Evolutionary conservation across 2,888 invertebrate species (phyloP).

Genomic region (Crematogaster levior): DNA sequence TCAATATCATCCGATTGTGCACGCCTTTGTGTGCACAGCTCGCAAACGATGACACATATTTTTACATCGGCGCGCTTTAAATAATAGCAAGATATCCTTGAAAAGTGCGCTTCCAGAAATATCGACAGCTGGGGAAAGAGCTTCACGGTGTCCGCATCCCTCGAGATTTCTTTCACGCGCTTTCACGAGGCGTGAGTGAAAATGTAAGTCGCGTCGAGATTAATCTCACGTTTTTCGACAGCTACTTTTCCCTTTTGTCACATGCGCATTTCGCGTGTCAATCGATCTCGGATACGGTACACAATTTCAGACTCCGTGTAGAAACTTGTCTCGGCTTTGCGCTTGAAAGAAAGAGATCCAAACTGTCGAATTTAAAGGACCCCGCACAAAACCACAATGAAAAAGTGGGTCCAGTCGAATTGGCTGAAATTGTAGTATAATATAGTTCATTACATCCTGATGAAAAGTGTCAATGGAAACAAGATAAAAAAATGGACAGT

Average conservation of each 20-base stretch:
- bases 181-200: neutral
- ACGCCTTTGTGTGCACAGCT: slow-evolving; percentile 35
- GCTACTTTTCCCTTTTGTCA: neutral
- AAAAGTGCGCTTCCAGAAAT: slow-evolving; percentile 47
- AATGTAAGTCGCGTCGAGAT: slow-evolving; percentile 19
- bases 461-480: too few species aligned
- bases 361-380: slow-evolving; percentile 6
- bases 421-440: too few species aligned
- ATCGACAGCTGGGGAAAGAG: slow-evolving; percentile 46
- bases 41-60: slow-evolving; percentile 37
- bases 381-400: too few species aligned
- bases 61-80: slow-evolving; percentile 51
- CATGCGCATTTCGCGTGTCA: neutral
- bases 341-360: neutral
- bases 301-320: neutral
- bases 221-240: slow-evolving; percentile 5
- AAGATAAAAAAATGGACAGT: too few species aligned
- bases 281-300: neutral
- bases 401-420: too few species aligned
- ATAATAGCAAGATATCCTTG: slow-evolving; percentile 45
- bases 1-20: slow-evolving; percentile 20
- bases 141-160: slow-evolving; percentile 16
- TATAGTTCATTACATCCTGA: too few species aligned
- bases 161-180: neutral
- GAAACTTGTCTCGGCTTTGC: neutral